Conservation (phyloP, 1,140 invertebrate species). For the Ylistrum balloti region DNA sequence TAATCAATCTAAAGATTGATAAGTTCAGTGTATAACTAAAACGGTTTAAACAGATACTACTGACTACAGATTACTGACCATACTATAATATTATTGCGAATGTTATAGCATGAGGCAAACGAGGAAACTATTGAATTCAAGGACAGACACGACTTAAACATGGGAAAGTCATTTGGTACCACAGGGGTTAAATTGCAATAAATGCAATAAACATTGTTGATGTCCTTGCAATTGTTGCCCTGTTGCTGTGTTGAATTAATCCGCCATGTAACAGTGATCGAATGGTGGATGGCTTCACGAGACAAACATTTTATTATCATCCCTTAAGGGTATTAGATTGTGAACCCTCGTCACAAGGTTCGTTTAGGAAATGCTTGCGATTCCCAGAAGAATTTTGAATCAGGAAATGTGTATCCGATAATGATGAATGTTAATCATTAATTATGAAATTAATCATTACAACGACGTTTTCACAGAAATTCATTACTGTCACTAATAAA, state of each 20-base stretch:
- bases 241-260: neutral
- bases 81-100: no score
- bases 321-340: neutral
- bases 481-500: no score
- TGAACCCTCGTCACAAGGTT: neutral
- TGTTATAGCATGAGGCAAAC: neutral
- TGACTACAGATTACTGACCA: no score
- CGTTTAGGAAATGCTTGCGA: neutral
- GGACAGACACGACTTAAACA: neutral
- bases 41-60: no score
- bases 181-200: neutral
- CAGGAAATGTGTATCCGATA: neutral
- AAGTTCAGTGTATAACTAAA: no score
- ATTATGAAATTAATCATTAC: no score
- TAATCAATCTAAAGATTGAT: no score
- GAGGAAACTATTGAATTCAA: neutral
- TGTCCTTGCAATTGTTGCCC: neutral
- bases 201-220: no score
- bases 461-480: no score
- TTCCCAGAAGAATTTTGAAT: neutral
- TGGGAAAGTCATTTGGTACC: conserved; percentile 8
- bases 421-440: neutral
- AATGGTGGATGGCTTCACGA: neutral
- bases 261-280: neutral
- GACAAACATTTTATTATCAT: neutral